These are phyloP conservation scores for Rhagium mordax DNA, from an alignment of 2,888 invertebrate species.

Conservation along the genomic window DNA sequence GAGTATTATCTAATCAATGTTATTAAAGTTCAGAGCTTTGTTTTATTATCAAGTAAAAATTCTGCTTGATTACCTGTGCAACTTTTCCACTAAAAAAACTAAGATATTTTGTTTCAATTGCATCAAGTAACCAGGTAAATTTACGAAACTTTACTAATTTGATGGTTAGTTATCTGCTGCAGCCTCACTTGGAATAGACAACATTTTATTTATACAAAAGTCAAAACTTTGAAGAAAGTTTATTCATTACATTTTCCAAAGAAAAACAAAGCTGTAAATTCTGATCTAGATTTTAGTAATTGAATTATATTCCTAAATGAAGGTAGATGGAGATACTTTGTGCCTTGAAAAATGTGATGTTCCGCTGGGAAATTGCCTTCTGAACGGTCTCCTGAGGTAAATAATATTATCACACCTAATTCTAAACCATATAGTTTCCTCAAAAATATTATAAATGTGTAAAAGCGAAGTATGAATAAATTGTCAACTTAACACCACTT, in stretches of 20 bases:
- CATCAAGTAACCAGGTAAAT: no score
- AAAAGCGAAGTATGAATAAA: neutral
- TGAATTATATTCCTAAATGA: conserved; percentile 4
- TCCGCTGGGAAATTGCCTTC: neutral
- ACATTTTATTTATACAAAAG: neutral
- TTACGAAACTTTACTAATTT: neutral
- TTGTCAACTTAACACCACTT: neutral
- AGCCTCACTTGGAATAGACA: neutral
- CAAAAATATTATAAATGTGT: neutral
- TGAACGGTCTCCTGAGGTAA: neutral
- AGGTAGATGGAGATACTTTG: neutral
- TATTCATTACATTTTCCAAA: neutral
- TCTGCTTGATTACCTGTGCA: no score
- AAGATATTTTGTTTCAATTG: no score
- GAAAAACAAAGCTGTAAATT: neutral
- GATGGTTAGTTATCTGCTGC: neutral
- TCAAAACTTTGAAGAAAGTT: neutral
- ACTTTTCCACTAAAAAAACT: no score
- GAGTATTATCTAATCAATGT: no score
- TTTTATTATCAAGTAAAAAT: no score
- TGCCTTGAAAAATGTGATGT: conserved; percentile 4
- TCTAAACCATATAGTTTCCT: neutral
- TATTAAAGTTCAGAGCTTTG: no score
- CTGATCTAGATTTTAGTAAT: neutral
- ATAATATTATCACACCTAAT: neutral